These are phyloP conservation scores for Hycleus phaleratus DNA, from an alignment of 1,140 invertebrate genomes.

Conservation along the genomic window DNA sequence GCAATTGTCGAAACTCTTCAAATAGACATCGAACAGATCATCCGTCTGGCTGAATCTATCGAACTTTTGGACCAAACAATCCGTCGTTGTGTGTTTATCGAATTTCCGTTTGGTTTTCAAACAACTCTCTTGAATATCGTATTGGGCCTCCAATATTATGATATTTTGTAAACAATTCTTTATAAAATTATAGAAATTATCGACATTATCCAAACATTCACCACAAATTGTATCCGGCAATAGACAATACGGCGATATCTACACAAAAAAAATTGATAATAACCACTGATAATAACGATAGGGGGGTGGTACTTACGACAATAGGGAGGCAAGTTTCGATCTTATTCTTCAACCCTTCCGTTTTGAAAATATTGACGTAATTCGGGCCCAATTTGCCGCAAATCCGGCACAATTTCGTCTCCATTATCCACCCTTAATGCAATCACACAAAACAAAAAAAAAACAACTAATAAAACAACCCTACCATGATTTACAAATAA, in stretches of 20 bases:
- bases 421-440: conserved; percentile 22
- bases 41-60: conserved; percentile 31
- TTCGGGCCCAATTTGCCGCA: conserved; percentile 30
- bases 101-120: conserved; percentile 31
- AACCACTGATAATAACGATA: background rate
- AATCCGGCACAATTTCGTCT: conserved; percentile 35
- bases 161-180: conserved; percentile 37
- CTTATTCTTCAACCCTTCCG: conserved; percentile 36
- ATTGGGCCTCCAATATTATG: conserved; percentile 36
- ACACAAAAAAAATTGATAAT: background rate
- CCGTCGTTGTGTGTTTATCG: conserved; percentile 27
- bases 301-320: conserved; percentile 23
- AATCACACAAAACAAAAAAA: too few species aligned
- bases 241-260: conserved; percentile 33
- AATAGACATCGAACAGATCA: conserved; percentile 23
- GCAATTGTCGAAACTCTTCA: conserved; percentile 4
- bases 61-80: conserved; percentile 10
- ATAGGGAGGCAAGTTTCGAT: conserved; percentile 40
- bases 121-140: conserved; percentile 32
- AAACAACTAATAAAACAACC: too few species aligned
- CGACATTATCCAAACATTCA: conserved; percentile 31
- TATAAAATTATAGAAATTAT: conserved; percentile 35
- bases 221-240: conserved; percentile 37
- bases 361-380: conserved; percentile 36
- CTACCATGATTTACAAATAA: too few species aligned